A percentile compares a stretch with the other conserved stretches of the same genome.
phyloP scores from a whole-genome alignment of 1,140 invertebrate species.

The Diprion similis region DNA sequence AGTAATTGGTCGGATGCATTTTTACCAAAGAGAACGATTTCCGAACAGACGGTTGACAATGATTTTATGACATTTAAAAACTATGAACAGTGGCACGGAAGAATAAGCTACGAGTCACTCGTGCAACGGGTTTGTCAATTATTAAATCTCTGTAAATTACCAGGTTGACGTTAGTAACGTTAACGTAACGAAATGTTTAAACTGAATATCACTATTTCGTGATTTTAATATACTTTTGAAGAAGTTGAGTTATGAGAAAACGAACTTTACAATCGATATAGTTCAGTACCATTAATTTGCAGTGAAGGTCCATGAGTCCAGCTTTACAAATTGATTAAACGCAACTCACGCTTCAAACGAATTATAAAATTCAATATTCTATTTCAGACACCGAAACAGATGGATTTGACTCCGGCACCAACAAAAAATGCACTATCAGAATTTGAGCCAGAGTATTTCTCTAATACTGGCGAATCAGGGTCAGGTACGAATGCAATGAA shows the following conservation, averaged over 20 bases:
- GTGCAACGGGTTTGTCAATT: neutral
- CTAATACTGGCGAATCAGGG: neutral
- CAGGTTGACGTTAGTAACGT: too few species aligned
- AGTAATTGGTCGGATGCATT: slow-evolving; percentile 50
- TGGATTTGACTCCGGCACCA: neutral
- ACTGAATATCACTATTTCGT: too few species aligned
- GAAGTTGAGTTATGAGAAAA: too few species aligned
- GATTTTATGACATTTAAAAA: neutral
- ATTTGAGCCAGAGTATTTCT: neutral
- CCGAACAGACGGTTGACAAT: neutral
- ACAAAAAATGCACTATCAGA: slow-evolving; percentile 14
- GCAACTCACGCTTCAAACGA: too few species aligned
- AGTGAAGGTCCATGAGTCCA: too few species aligned
- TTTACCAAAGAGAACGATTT: slow-evolving; percentile 31
- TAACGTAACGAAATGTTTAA: too few species aligned
- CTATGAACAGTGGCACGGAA: neutral
- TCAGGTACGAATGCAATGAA: too few species aligned
- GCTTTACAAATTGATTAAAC: too few species aligned
- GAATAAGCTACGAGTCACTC: neutral
- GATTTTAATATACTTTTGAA: too few species aligned
- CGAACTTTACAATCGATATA: too few species aligned
- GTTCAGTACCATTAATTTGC: too few species aligned
- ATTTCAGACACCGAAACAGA: neutral
- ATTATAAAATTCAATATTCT: neutral
- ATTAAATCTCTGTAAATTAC: neutral